Base-by-base conservation (phyloP, 2,113 vertebrate genomes). In the Hylia prasina region DNA sequence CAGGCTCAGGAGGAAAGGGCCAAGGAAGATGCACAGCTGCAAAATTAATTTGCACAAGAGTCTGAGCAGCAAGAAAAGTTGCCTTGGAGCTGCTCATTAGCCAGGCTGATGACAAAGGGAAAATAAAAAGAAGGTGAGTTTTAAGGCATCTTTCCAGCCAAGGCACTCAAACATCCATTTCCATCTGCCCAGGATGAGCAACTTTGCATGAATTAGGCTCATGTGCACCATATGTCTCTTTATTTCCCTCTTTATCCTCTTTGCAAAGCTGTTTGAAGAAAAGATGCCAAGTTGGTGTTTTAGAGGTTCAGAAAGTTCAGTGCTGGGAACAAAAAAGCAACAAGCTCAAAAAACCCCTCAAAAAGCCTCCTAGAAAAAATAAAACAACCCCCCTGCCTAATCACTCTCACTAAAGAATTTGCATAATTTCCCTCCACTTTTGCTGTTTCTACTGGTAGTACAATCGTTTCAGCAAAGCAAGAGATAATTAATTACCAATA, bases 81-180 rank as follows among this genome's bases (percentile, higher is more conserved):
- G 86, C 88, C 93, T 96, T 44, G 78, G 51, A 94, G 96, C 81
- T 77, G 65, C 92, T 97, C 95, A 86, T 97, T 97, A 97, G n/a
- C 82, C 45, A 77, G 72, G 68, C 56, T 82, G 91, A 92, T 90
- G 85, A 94, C 69, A 87, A 91, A 93, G 82, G 5, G 2, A 89
- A 93, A 93, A 90, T 82, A 71, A 92, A 91, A 90, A 78, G 51
- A 64, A 94, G 94, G 90, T 87, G 78, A 61, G 37, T 94, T 97
- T 96, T 76, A 80, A 89, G 75, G 64, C 53, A 72, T 47, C 83
- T 93, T 93, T 91, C 83, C 76, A 93, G 63, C 71, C 78, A 93
- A 90, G 90, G 80, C 84, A 94, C 70, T 96, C 93, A 96, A 94
- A 97, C 68, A 85, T 40, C 82, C 87, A 92, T 97, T 96, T 96